Percentiles rank a stretch among this genome's conserved stretches.
Conservation (phyloP, 1,140 invertebrate genomes). For the Scaptomyza pallida region DNA sequence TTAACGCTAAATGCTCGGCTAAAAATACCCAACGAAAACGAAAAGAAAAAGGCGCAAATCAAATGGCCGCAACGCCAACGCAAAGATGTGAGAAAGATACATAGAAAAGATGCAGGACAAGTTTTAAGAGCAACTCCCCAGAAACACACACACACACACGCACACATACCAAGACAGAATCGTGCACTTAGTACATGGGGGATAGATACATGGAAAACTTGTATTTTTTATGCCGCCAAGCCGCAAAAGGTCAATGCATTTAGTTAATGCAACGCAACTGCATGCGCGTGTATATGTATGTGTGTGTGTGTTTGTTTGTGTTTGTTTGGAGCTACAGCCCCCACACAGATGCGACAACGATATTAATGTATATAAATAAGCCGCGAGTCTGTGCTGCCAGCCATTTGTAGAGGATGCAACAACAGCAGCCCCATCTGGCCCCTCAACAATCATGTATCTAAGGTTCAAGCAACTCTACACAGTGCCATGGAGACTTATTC, state of each 20-base stretch:
- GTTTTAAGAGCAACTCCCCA: constrained; percentile 76
- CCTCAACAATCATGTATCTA: constrained; percentile 49
- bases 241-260: constrained; percentile 77
- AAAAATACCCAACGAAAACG: constrained; percentile 64
- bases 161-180: constrained; percentile 33
- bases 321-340: constrained; percentile 61
- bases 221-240: constrained; percentile 74
- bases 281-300: constrained; percentile 15
- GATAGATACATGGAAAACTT: constrained; percentile 79
- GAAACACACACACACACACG: constrained; percentile 37
- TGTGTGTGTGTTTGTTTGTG: constrained; percentile 42
- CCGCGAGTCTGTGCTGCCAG: constrained; percentile 23
- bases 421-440: constrained; percentile 1
- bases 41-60: constrained; percentile 65
- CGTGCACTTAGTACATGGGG: constrained; percentile 56
- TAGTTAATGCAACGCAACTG: constrained; percentile 68
- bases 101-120: constrained; percentile 80
- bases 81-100: constrained; percentile 54
- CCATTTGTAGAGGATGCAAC: neutral
- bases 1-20: constrained; percentile 45
- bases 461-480: constrained; percentile 67
- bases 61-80: constrained; percentile 66
- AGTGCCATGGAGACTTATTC: constrained; percentile 39
- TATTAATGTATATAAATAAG: constrained; percentile 65
- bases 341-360: constrained; percentile 60